Conservation (phyloP, 2,797 vertebrate genomes). For the Trematomus bernacchii region DNA sequence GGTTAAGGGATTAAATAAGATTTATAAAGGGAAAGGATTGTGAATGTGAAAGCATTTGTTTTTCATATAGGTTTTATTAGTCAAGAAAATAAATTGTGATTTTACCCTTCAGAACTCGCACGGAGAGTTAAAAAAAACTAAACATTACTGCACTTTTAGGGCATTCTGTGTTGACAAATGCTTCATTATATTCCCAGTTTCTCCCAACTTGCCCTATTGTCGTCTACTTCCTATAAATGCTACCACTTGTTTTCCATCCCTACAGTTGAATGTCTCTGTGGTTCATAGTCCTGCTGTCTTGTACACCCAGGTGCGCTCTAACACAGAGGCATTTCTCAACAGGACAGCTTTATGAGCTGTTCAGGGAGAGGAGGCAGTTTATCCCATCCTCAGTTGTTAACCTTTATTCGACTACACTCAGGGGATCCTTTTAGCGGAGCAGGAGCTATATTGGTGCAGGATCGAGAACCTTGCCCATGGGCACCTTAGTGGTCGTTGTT, state of each 20-base stretch:
- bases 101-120: not conserved
- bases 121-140: not conserved
- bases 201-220: not conserved
- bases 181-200: not conserved
- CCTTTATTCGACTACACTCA: slow-evolving; percentile 34
- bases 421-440: slow-evolving; percentile 24
- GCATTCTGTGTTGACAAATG: not conserved
- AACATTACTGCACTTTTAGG: not conserved
- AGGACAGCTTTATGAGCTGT: slow-evolving; percentile 31
- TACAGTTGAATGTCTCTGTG: not conserved
- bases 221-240: too few species aligned
- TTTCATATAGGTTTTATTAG: too few species aligned
- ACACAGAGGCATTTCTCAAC: slow-evolving; percentile 25
- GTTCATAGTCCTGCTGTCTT: slow-evolving; percentile 16
- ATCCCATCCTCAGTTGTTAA: slow-evolving; percentile 18
- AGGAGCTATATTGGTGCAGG: slow-evolving; percentile 2
- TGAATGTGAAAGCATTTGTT: too few species aligned
- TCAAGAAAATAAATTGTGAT: not conserved
- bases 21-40: too few species aligned
- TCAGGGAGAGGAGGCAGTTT: not conserved
- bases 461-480: slow-evolving; percentile 20
- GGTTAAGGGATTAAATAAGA: too few species aligned
- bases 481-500: slow-evolving; percentile 6
- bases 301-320: slow-evolving; percentile 24
- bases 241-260: too few species aligned